Evolutionary conservation across 2,797 vertebrate genomes (phyloP).

Genomic region (Catharus ustulatus): DNA sequence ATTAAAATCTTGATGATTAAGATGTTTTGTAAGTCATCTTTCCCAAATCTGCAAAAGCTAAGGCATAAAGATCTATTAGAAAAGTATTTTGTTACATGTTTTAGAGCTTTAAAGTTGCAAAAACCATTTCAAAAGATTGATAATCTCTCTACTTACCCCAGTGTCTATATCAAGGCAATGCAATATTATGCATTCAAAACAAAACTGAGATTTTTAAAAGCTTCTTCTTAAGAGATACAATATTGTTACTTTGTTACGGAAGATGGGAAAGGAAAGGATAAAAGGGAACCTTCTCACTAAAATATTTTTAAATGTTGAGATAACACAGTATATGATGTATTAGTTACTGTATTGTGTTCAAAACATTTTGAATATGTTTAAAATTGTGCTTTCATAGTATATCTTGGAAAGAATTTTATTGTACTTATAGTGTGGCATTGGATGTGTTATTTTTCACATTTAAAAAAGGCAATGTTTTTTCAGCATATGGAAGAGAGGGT

Average conservation of each 20-base stretch:
- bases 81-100: neutral
- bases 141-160: neutral
- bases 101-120: neutral
- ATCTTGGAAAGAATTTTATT: constrained; percentile 49
- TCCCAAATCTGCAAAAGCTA: neutral
- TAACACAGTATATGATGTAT: neutral
- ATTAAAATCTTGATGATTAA: neutral
- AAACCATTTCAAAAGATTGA: neutral
- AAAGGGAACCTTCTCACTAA: neutral
- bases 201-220: neutral
- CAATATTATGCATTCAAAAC: neutral
- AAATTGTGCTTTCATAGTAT: constrained; percentile 21
- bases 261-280: neutral
- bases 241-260: neutral
- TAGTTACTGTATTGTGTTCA: constrained; percentile 1
- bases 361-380: neutral
- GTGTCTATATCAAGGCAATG: neutral
- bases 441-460: constrained; percentile 68
- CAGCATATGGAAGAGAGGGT: constrained; percentile 97
- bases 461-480: constrained; percentile 75
- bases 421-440: constrained; percentile 55
- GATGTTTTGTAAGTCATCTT: neutral
- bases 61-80: neutral
- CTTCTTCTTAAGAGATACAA: neutral
- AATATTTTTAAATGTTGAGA: constrained; percentile 18